Base-by-base conservation (phyloP, 2,113 vertebrate species). In the Chaetodon trifascialis region DNA sequence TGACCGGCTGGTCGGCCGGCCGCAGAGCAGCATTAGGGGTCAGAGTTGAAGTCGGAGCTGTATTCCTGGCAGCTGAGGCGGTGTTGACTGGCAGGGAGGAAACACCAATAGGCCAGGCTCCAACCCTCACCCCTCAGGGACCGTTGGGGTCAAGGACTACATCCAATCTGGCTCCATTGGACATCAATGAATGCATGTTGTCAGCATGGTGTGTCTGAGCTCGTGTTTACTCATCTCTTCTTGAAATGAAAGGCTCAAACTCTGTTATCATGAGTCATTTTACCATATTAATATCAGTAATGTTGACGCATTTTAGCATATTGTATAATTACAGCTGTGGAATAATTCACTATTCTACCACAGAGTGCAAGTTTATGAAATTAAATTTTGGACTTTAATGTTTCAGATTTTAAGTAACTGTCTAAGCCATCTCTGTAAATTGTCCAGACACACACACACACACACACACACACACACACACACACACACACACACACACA, bases 81-180 rank as follows among this genome's bases (percentile, higher is more conserved):
- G 71, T 17, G 82, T 68, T 89, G 87, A 92, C 89, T 70, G 70
- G 78, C 83, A 87, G 74, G 12, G 42, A 84, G 78, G 88, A 86
- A 89, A 80, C 83, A 74, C 73, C 76, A 73, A 75, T 21, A 81
- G 84, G 60, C 79, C 74, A 30, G 76, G 42, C 75, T 85, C 71
- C 79, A 70, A 3, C 65, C 64, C 46, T 66, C 44, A 62, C 36
- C 73, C 87, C 86, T 72, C 30, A 25, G 91, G 70, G 87, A 88
- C 34, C 59, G 66, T 55, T 7, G 16, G 65, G 88, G 83, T 92
- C 90, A 86, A 86, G 76, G 75, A 87, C 75, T 72, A 80, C 74
- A 87, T 82, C 83, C 21, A 76, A 79, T 81, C 90, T 75, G 90
- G 88, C 91, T 93, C 91, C 92, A 88, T 51, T n/a, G 82, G 56